Conservation (phyloP, 2,113 vertebrate species). For the Osmerus mordax region DNA sequence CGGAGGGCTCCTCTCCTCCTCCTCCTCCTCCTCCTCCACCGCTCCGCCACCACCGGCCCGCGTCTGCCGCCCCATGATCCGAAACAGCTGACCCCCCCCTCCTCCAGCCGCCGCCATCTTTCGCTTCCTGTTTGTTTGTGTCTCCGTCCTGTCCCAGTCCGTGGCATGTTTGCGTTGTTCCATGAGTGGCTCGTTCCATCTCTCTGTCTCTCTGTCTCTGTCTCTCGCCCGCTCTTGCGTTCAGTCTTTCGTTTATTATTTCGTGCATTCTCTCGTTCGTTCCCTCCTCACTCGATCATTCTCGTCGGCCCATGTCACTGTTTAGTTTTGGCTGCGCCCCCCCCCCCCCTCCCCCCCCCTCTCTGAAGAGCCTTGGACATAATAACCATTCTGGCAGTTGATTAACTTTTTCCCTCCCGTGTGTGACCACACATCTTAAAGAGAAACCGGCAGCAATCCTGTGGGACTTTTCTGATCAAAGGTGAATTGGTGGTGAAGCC, state of each 20-base stretch:
- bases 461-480: too few relatives aligned
- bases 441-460: too few relatives aligned
- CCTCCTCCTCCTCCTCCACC: slow-evolving; percentile 18
- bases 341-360: too few relatives aligned
- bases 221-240: background rate
- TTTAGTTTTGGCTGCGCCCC: background rate
- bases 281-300: slow-evolving; percentile 6
- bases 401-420: too few relatives aligned
- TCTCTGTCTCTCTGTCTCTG: background rate
- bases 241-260: background rate
- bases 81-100: slow-evolving; percentile 42
- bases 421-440: too few relatives aligned
- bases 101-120: slow-evolving; percentile 8
- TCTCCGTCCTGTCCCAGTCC: slow-evolving; percentile 20
- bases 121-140: slow-evolving; percentile 50
- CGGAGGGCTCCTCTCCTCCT: slow-evolving; percentile 44
- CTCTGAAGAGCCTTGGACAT: too few relatives aligned
- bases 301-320: background rate
- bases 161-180: slow-evolving; percentile 19
- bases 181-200: background rate
- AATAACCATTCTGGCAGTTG: too few relatives aligned
- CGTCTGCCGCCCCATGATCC: slow-evolving; percentile 47
- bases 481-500: background rate
- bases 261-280: too few relatives aligned
- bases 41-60: background rate